Evolutionary conservation across 2,888 invertebrate genomes (phyloP), one percentile per base, ranked within the genome.

Genomic region (Orthosia incerta): DNA sequence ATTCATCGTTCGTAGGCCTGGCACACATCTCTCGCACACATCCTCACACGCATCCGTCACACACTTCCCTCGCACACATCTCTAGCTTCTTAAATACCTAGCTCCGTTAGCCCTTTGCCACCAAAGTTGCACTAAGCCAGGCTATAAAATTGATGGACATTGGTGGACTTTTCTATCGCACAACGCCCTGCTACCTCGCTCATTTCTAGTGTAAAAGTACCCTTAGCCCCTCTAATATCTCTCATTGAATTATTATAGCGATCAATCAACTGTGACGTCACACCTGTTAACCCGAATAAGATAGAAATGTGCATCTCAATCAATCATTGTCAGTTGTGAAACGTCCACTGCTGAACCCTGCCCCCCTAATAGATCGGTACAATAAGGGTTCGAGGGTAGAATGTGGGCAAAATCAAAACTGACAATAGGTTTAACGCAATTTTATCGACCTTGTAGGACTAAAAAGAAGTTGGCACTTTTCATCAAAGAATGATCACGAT

Each of bases 261-360:
- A 80, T 80, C 64, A 67, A 79, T 83, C 74, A 79, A 66, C 20
- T 56, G 55, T 69, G 59, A 50, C 63, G 59, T 71, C 59, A 77
- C 71, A 77, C 79, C 78, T 82, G 66, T 61, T 78, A 67, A 61
- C 76, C 55, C 55, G 48, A 26, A 59, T 64, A 65, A 69, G 64
- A 80, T 74, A 80, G 67, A 79, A 81, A 65, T 79, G 76, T 81
- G 80, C 77, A 78, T 78, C 45, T 67, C 63, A 70, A 73, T 73
- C 66, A 80, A 77, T 77, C 77, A 74, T 57, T 79, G 75, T 69
- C 65, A 55, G 59, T 46, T 48, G 5, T 20, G 71, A 69, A 74
- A 15, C 74, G 64, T 48, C 59, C 60, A 70, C 57, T 74, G 39
- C 15, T 65, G 61, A 62, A 74, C 51, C 66, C 61, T 26, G 56